Base-by-base conservation (phyloP, 1,140 invertebrate genomes). In the Asbolus verrucosus region DNA sequence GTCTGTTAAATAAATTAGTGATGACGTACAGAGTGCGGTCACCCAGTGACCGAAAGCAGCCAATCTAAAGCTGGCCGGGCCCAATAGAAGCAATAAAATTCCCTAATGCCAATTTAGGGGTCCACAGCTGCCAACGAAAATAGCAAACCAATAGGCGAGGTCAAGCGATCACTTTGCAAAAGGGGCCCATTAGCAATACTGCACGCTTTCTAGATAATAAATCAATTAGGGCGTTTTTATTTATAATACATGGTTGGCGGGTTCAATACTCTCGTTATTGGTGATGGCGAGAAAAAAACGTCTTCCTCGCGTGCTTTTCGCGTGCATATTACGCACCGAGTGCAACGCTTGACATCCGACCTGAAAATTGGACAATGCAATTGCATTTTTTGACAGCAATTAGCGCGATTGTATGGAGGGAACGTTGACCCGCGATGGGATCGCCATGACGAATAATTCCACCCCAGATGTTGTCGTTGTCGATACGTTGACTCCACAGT, bases 401-500 rank as follows among this genome's bases (percentile, higher is more conserved):
- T 24, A 18, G 13, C 6, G 31, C 24, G 31, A 60, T 60, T 36
- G 31, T 41, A 36, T 62, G 18, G 27, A 62, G 27, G 46, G 46
- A 19, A 21, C 46, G 11, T 27, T 54, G 46, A 54, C 46, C 21
- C 41, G 39, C 3, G 8, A 27, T 8, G 24, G n/a, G n/a, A n/a
- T n/a, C n/a, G n/a, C n/a, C n/a, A 27, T 41, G 39, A 41, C 39
- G 41, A 27, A 54, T 54, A 27, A 13, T 54, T 31, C 46, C 15
- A 54, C 46, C 46, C 46, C 46, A 54, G 46, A 54, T 54, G 46
- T 54, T 54, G 46, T 13, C 39, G 39, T 11, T 16, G 13, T 6
- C 46, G 62, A 70, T 67, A 54, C 72, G 67, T 72, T 73, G 67
- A 75, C 67, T 71, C 68, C 68, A 30, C 50, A 63, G 72, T 67